Conservation (phyloP, 1,140 invertebrate genomes). For the Nymphalis io region DNA sequence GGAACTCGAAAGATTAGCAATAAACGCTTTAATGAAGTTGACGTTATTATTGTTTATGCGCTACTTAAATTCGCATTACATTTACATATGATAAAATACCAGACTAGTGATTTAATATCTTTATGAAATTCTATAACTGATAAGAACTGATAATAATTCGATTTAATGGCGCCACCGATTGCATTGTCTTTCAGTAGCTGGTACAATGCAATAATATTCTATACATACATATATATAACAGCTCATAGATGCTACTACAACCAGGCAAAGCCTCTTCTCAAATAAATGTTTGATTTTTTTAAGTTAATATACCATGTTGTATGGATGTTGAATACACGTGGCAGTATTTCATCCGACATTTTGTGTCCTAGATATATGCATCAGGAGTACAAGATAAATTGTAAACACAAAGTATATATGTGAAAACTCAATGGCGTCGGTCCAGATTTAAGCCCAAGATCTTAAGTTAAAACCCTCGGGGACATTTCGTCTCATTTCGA, state of each 20-base stretch:
- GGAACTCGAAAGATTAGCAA: neutral
- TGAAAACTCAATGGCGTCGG: no score
- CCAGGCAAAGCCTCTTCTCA: no score
- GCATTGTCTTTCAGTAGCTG: neutral
- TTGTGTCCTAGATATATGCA: no score
- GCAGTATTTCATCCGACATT: neutral
- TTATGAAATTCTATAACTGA: neutral
- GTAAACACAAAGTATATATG: no score
- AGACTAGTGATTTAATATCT: constrained; percentile 20
- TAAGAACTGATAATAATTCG: constrained; percentile 32
- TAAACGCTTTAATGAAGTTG: neutral
- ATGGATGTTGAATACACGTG: no score
- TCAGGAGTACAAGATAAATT: no score
- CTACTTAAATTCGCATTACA: constrained; percentile 26
- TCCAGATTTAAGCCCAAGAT: no score
- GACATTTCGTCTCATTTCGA: no score
- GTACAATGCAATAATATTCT: neutral
- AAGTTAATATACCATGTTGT: no score
- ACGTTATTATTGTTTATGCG: constrained; percentile 3
- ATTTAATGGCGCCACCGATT: constrained; percentile 35
- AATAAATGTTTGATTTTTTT: no score
- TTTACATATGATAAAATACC: constrained; percentile 40
- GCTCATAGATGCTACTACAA: no score
- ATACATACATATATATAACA: neutral
- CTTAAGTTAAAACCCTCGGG: no score